phyloP scores from a whole-genome alignment of 1,140 invertebrate genomes.

The Schlechtendalia chinensis region DNA sequence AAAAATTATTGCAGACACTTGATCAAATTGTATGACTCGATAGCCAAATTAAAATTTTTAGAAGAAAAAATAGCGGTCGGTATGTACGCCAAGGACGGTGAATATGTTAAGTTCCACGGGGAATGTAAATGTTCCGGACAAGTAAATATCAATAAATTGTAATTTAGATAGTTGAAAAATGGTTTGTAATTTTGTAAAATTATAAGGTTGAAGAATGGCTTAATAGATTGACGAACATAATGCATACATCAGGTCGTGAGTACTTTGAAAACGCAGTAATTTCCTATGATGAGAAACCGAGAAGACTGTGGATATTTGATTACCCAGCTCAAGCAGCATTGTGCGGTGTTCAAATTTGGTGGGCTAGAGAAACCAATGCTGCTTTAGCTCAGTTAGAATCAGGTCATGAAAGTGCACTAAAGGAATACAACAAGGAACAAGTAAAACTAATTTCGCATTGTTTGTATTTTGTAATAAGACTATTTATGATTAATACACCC shows the following conservation, averaged over 20 bases:
- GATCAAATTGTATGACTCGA: conserved; percentile 90
- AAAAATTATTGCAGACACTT: conserved; percentile 66
- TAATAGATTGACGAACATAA: conserved; percentile 77
- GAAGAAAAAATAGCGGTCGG: conserved; percentile 63
- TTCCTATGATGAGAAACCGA: conserved; percentile 84
- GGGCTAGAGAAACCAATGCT: conserved; percentile 88
- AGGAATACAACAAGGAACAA: conserved; percentile 90
- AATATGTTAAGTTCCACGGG: conserved; percentile 71
- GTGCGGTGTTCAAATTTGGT: conserved; percentile 92
- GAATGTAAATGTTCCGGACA: conserved; percentile 81
- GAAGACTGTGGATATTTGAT: conserved; percentile 89
- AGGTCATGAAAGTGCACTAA: conserved; percentile 86
- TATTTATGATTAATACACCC: neutral
- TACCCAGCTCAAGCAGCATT: conserved; percentile 86
- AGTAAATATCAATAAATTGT: conserved; percentile 57
- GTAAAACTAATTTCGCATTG: conserved; percentile 54
- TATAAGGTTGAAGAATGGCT: conserved; percentile 86
- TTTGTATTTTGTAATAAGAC: neutral
- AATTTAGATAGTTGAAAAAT: neutral
- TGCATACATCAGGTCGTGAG: conserved; percentile 75
- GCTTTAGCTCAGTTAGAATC: conserved; percentile 88
- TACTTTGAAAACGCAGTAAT: conserved; percentile 77
- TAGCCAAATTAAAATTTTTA: conserved; percentile 73
- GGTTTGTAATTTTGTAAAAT: neutral
- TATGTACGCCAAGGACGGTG: conserved; percentile 88